These are phyloP conservation scores for Penaeus chinensis DNA, from an alignment of 1,140 invertebrate genomes.

Conservation along the genomic window DNA sequence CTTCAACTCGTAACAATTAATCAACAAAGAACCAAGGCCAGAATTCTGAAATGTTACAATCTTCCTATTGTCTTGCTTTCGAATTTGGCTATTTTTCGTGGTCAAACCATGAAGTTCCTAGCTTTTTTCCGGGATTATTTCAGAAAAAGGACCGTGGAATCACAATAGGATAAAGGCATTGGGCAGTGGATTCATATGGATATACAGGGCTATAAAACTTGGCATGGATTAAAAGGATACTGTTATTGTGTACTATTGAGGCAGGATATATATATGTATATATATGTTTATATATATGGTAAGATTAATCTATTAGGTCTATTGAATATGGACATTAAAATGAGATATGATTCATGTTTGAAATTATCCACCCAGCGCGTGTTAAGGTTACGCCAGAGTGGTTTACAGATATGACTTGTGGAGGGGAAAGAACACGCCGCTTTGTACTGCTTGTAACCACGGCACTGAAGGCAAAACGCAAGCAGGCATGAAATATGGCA, in stretches of 20 bases:
- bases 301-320: slow-evolving; percentile 33
- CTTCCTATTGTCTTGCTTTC: neutral
- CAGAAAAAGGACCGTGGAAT: slow-evolving; percentile 32
- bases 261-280: slow-evolving; percentile 18
- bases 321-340: slow-evolving; percentile 28
- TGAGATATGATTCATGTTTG: slow-evolving; percentile 22
- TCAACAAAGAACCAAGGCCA: slow-evolving; percentile 42
- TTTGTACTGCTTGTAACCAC: neutral
- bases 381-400: no score
- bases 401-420: neutral
- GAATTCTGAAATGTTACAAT: slow-evolving; percentile 36
- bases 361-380: no score
- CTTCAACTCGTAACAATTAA: slow-evolving; percentile 45
- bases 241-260: slow-evolving; percentile 31
- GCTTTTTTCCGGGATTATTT: slow-evolving; percentile 20
- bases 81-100: slow-evolving; percentile 4
- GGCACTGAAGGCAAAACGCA: slow-evolving; percentile 4
- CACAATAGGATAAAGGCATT: slow-evolving; percentile 29
- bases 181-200: slow-evolving; percentile 31
- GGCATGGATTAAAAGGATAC: slow-evolving; percentile 23
- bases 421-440: neutral
- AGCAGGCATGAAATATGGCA: slow-evolving; percentile 44
- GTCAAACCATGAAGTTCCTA: neutral
- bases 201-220: slow-evolving; percentile 30
- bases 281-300: neutral